These are phyloP conservation scores for Drosophila sp. DNA, from an alignment of 1,140 invertebrate species.

Conservation along the genomic window DNA sequence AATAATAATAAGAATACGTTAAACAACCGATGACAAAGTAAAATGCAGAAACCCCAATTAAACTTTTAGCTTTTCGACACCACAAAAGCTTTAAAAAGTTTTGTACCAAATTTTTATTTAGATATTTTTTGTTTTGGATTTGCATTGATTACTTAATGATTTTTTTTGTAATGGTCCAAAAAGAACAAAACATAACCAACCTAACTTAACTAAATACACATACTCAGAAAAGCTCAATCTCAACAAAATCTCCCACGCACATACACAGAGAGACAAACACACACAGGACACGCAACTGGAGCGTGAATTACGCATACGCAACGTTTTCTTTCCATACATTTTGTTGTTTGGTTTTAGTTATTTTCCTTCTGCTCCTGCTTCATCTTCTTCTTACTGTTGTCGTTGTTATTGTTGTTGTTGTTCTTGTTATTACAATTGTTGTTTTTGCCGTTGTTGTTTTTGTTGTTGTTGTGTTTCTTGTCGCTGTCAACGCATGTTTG, in stretches of 20 bases:
- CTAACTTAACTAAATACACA: constrained; percentile 39
- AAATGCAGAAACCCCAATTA: constrained; percentile 61
- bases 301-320: constrained; percentile 80
- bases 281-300: constrained; percentile 70
- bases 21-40: constrained; percentile 38
- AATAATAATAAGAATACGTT: neutral
- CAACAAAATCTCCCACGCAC: constrained; percentile 18
- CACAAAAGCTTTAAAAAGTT: constrained; percentile 50
- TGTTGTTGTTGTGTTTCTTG: constrained; percentile 40
- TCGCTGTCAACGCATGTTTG: constrained; percentile 72
- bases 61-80: constrained; percentile 67
- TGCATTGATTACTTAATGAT: neutral
- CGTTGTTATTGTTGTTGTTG: constrained; percentile 30
- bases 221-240: constrained; percentile 25
- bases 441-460: constrained; percentile 25
- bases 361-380: constrained; percentile 18
- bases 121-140: constrained; percentile 47
- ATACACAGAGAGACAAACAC: constrained; percentile 30
- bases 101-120: constrained; percentile 30
- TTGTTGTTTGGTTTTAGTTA: constrained; percentile 52
- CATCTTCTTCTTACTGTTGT: constrained; percentile 16
- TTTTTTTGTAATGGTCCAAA: constrained; percentile 34
- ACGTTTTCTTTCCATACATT: constrained; percentile 62
- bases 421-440: constrained; percentile 28
- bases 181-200: constrained; percentile 37